phyloP scores from a whole-genome alignment of 2,113 vertebrate species.

The Abramis brama region DNA sequence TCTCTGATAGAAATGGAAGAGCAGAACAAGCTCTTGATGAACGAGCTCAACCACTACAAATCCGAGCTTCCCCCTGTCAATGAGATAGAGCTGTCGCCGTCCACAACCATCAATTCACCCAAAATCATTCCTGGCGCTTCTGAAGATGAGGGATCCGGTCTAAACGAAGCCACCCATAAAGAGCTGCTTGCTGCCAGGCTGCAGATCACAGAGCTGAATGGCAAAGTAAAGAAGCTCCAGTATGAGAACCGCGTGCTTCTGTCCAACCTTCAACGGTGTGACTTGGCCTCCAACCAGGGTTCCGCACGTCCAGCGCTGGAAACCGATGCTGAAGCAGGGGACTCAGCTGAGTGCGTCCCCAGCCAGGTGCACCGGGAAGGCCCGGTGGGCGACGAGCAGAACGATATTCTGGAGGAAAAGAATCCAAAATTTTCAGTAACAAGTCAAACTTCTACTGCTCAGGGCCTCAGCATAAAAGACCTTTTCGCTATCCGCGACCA shows the following conservation, averaged over 20 bases:
- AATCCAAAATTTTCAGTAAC: slow-evolving; percentile 61
- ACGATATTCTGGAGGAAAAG: slow-evolving; percentile 65
- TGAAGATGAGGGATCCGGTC: slow-evolving; percentile 82
- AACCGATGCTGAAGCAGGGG: slow-evolving; percentile 89
- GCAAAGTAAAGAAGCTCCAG: slow-evolving; percentile 98
- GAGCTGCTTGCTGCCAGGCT: slow-evolving; percentile 86
- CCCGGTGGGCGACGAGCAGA: slow-evolving; percentile 71
- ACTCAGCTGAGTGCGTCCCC: slow-evolving; percentile 90
- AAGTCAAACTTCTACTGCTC: slow-evolving; percentile 52
- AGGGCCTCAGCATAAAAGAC: slow-evolving; percentile 81
- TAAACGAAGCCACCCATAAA: slow-evolving; percentile 87
- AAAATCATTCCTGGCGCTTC: slow-evolving; percentile 40
- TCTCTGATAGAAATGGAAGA: slow-evolving; percentile 96
- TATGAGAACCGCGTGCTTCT: slow-evolving; percentile 96
- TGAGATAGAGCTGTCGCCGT: slow-evolving; percentile 45
- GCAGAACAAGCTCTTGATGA: slow-evolving; percentile 96
- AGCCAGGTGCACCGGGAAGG: slow-evolving; percentile 76
- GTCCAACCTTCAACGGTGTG: slow-evolving; percentile 95
- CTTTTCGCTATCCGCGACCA: slow-evolving; percentile 88
- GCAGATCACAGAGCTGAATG: slow-evolving; percentile 91
- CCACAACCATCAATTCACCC: slow-evolving; percentile 62
- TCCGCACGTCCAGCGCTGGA: slow-evolving; percentile 84
- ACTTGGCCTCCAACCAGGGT: slow-evolving; percentile 89
- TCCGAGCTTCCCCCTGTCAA: slow-evolving; percentile 83
- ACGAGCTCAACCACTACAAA: slow-evolving; percentile 92